These are phyloP conservation scores for Anabacerthia variegaticeps DNA, from an alignment of 2,797 vertebrate species.

Conservation along the genomic window DNA sequence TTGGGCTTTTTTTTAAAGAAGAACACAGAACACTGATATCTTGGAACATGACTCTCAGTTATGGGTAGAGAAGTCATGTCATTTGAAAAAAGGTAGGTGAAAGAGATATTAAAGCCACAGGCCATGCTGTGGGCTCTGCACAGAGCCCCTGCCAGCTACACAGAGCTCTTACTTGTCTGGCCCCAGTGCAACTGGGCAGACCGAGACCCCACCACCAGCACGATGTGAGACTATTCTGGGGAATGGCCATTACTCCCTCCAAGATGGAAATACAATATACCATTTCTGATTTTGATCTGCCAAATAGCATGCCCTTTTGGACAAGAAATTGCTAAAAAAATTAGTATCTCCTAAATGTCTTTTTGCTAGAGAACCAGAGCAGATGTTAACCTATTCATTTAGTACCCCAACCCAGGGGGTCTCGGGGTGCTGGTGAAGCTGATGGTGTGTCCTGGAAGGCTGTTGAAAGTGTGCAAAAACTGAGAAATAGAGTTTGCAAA, in stretches of 20 bases:
- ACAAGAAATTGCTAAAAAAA: not conserved
- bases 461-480: conserved; percentile 22
- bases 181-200: not conserved
- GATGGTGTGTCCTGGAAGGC: not conserved
- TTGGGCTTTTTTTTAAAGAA: not conserved
- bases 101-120: not conserved
- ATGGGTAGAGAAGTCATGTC: not conserved
- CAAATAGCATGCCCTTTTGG: not conserved
- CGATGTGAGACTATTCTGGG: not conserved
- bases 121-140: not conserved
- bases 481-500: conserved; percentile 37
- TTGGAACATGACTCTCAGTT: not conserved
- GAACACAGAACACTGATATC: not conserved
- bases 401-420: not conserved
- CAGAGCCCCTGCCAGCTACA: not conserved
- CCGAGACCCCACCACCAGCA: rapidly evolving
- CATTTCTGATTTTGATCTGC: not conserved
- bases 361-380: not conserved
- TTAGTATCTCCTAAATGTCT: not conserved
- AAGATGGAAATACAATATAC: not conserved
- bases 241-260: not conserved
- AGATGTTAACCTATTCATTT: not conserved
- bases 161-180: not conserved
- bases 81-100: not conserved
- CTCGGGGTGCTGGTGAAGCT: rapidly evolving